Evolutionary conservation across 2,797 vertebrate genomes (phyloP).

Genomic region (Sebastes diaconus): DNA sequence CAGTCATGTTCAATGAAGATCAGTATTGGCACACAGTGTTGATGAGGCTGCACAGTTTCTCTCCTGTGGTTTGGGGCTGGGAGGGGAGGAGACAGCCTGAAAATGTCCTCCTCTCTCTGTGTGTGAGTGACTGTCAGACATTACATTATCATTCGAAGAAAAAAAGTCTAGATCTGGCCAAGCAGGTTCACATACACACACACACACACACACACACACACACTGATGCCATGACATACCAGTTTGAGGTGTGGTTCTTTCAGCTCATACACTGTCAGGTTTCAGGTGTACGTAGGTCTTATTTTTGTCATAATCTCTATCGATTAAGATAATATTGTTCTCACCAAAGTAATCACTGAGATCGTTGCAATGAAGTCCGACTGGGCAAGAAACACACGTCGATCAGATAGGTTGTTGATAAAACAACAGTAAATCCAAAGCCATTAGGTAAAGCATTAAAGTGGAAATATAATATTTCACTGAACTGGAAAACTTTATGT

Average conservation of each 20-base stretch:
- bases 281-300: constrained; percentile 6
- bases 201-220: constrained; percentile 9
- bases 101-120: not conserved
- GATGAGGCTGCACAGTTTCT: not conserved
- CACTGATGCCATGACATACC: constrained; percentile 17
- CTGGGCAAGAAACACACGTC: not conserved
- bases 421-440: too few species aligned
- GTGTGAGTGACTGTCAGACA: not conserved
- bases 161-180: constrained; percentile 24
- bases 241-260: constrained; percentile 46
- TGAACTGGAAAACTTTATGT: not conserved
- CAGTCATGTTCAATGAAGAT: not conserved
- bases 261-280: not conserved
- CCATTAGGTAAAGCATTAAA: not conserved
- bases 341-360: too few species aligned
- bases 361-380: not conserved
- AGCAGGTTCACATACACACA: constrained; percentile 57
- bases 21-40: not conserved
- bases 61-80: not conserved
- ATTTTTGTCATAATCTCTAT: not conserved
- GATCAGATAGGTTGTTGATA: too few species aligned
- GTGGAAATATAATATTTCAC: not conserved
- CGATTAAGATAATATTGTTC: not conserved
- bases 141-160: not conserved
- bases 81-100: not conserved